A percentile compares a stretch with the other conserved stretches of the same genome.
Evolutionary conservation across 1,140 invertebrate genomes (phyloP).

Genomic region (Mercenaria mercenaria): DNA sequence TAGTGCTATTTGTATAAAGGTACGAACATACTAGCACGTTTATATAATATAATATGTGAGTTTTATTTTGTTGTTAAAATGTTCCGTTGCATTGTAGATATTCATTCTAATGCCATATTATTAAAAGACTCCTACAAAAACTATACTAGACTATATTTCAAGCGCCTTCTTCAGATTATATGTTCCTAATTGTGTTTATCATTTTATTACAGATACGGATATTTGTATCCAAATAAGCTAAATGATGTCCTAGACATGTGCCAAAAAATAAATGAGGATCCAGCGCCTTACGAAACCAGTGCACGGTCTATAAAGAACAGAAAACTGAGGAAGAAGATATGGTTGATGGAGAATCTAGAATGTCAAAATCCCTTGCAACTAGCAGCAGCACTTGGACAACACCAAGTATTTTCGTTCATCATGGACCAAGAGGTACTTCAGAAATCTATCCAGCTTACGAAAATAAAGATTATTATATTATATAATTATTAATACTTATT

Average conservation of each 20-base stretch:
- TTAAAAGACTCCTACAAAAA: no score
- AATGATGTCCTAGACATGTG: conserved; percentile 68
- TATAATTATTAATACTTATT: no score
- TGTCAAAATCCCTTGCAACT: conserved; percentile 71
- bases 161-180: no score
- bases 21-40: no score
- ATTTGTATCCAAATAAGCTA: conserved; percentile 72
- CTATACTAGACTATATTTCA: no score
- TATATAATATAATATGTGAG: no score
- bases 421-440: conserved; percentile 68
- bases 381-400: conserved; percentile 70
- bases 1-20: no score
- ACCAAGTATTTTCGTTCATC: conserved; percentile 71
- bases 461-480: no score
- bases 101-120: no score
- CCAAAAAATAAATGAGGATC: conserved; percentile 52
- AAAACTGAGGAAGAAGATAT: conserved; percentile 64
- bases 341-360: conserved; percentile 75
- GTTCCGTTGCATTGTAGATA: no score
- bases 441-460: no score
- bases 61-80: no score
- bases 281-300: conserved; percentile 1
- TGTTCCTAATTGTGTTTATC: neutral
- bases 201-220: conserved; percentile 40
- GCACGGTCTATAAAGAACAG: conserved; percentile 39